Evolutionary conservation across 2,797 vertebrate genomes (phyloP).

Genomic region (Ispidina lecontei): DNA sequence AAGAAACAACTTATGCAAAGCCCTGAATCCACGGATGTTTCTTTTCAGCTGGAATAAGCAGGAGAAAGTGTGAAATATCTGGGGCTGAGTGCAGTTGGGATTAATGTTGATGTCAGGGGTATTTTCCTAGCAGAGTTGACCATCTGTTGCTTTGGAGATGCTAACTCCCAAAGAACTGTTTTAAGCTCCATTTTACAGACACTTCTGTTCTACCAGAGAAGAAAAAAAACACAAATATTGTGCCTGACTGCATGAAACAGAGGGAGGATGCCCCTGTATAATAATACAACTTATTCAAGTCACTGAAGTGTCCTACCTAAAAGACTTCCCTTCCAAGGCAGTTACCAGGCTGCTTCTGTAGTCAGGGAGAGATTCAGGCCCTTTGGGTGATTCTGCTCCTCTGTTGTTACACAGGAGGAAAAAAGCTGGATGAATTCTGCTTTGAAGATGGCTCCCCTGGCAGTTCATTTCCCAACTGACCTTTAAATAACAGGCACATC

Average conservation of each 20-base stretch:
- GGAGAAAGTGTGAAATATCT: neutral
- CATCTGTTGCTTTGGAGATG: neutral
- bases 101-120: neutral
- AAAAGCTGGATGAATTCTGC: neutral
- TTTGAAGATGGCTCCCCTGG: neutral
- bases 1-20: neutral
- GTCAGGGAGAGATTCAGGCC: neutral
- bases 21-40: neutral
- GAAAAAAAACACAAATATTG: neutral
- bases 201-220: neutral
- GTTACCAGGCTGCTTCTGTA: neutral
- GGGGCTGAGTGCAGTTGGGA: neutral
- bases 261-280: neutral
- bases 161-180: neutral
- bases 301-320: neutral
- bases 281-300: neutral
- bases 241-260: neutral
- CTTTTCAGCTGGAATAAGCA: slow-evolving; percentile 34
- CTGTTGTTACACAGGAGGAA: neutral
- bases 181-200: neutral
- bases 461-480: neutral
- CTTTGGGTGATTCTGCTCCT: neutral
- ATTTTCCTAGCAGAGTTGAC: neutral
- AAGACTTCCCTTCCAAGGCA: neutral
- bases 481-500: slow-evolving; percentile 3